Conservation (phyloP, 2,113 vertebrate genomes). For the Menura novaehollandiae region DNA sequence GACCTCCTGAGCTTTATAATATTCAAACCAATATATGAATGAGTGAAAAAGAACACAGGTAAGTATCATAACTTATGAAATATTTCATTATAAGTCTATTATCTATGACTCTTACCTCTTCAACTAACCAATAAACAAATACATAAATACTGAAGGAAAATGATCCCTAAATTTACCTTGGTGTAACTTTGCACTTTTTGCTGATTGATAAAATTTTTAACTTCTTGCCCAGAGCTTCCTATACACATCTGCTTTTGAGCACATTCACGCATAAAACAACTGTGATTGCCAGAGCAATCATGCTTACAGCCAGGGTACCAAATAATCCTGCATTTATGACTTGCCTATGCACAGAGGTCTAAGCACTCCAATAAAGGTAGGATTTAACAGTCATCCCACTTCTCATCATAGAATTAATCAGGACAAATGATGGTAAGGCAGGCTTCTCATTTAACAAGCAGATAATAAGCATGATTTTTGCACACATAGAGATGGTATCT, state of each 20-base stretch:
- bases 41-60: not conserved
- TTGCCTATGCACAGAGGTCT: not conserved
- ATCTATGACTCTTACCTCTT: not conserved
- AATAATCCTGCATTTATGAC: not conserved
- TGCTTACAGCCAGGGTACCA: not conserved
- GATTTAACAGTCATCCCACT: not conserved
- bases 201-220: not conserved
- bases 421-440: not conserved
- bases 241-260: not conserved
- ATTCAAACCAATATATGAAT: not conserved
- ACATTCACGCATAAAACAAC: not conserved
- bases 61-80: not conserved
- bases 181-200: not conserved
- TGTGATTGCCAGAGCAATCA: not conserved
- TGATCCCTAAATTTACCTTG: not conserved
- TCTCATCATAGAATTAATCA: not conserved
- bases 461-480: not conserved
- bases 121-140: not conserved
- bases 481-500: not conserved
- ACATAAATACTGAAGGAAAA: not conserved
- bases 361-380: not conserved
- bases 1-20: not conserved
- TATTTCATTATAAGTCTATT: not conserved
- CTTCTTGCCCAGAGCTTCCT: not conserved
- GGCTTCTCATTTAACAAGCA: not conserved